Evolutionary conservation across 2,797 vertebrate genomes (phyloP).

Genomic region (Channa striata): DNA sequence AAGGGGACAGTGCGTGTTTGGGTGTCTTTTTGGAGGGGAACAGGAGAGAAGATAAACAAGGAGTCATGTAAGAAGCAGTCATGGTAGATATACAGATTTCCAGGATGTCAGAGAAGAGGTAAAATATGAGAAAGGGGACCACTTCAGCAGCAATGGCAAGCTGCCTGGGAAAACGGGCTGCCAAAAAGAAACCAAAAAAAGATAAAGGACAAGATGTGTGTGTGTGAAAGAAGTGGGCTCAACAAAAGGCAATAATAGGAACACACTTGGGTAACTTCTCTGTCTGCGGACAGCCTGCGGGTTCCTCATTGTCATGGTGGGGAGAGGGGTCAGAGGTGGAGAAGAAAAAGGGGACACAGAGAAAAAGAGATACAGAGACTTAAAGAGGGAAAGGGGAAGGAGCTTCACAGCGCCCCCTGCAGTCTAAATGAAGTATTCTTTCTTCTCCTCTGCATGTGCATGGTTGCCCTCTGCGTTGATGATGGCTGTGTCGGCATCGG

Average conservation of each 20-base stretch:
- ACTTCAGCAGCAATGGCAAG: constrained; percentile 83
- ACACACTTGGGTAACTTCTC: constrained; percentile 64
- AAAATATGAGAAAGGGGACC: constrained; percentile 57
- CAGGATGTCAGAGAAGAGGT: constrained; percentile 83
- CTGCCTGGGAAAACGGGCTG: constrained; percentile 89
- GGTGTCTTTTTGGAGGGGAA: constrained; percentile 45
- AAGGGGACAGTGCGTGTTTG: constrained; percentile 41
- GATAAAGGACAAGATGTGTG: constrained; percentile 77
- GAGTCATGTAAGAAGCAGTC: constrained; percentile 71
- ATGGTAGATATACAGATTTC: constrained; percentile 87
- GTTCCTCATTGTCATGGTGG: constrained; percentile 82
- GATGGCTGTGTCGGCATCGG: constrained; percentile 97
- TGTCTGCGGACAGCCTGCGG: constrained; percentile 85
- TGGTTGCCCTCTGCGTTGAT: constrained; percentile 99
- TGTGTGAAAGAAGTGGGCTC: constrained; percentile 80
- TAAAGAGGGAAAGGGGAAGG: constrained; percentile 58
- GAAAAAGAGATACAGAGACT: constrained; percentile 56
- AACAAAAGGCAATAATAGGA: constrained; percentile 56
- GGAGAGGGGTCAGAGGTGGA: constrained; percentile 63
- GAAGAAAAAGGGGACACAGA: constrained; percentile 45
- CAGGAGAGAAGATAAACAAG: constrained; percentile 53
- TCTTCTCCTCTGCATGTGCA: constrained; percentile 97
- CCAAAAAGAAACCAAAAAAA: constrained; percentile 72
- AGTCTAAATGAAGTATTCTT: constrained; percentile 99
- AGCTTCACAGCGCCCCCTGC: constrained; percentile 74